Evolutionary conservation across 2,797 vertebrate genomes (phyloP).

Genomic region (Lagocephalus sceleratus): DNA sequence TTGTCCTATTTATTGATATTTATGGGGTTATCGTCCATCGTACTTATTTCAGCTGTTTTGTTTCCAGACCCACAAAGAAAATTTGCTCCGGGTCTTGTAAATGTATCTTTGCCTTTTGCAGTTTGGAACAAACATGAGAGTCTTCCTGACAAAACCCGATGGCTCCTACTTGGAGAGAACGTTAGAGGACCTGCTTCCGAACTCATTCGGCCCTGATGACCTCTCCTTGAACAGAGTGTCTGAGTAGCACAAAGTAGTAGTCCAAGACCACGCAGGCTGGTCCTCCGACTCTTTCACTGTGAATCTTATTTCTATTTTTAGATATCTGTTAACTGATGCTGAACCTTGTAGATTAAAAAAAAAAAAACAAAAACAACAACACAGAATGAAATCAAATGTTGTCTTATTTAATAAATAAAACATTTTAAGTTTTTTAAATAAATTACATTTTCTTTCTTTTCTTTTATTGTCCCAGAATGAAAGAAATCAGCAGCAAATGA

Average conservation of each 20-base stretch:
- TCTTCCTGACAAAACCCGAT: conserved; percentile 84
- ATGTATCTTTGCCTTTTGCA: conserved; percentile 50
- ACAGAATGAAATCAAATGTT: conserved; percentile 27
- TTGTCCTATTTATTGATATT: no score
- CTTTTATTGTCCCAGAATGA: no score
- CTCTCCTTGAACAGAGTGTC: conserved; percentile 66
- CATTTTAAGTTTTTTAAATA: conserved; percentile 28
- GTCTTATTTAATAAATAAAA: conserved; percentile 61
- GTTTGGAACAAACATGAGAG: conserved; percentile 84
- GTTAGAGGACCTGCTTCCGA: conserved; percentile 81
- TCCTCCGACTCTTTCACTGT: no score
- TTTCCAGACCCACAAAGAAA: no score
- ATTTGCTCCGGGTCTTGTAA: neutral
- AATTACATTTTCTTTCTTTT: conserved; percentile 31
- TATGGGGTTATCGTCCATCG: no score
- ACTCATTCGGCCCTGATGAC: conserved; percentile 86
- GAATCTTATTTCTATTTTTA: no score
- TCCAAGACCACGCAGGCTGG: no score
- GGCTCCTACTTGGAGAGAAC: conserved; percentile 74
- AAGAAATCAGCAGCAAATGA: conserved; percentile 17
- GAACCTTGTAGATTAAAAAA: conserved; percentile 11
- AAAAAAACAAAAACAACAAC: conserved; percentile 20
- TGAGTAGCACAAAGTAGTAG: neutral
- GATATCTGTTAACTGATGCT: neutral
- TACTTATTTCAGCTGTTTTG: no score